A percentile compares a stretch with the other conserved stretches of the same genome.
Conservation (phyloP, 2,113 vertebrate species). For the Menura novaehollandiae region DNA sequence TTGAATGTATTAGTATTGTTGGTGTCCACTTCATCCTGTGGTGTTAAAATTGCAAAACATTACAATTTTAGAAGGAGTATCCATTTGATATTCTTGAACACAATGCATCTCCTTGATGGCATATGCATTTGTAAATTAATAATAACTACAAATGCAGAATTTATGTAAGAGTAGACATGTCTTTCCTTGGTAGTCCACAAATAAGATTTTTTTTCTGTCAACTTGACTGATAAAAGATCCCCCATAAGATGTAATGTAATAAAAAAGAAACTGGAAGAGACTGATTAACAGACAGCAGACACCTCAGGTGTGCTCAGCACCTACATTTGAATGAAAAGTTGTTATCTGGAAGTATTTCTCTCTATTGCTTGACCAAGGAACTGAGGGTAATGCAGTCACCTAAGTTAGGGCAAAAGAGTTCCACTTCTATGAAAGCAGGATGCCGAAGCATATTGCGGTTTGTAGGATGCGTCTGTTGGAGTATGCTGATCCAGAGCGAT, state of each 20-base stretch:
- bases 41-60: background rate
- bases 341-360: background rate
- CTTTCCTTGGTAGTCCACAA: background rate
- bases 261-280: background rate
- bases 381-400: background rate
- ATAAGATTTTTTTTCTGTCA: background rate
- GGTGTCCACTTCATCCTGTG: background rate
- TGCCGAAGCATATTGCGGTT: background rate
- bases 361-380: background rate
- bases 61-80: background rate
- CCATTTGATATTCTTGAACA: background rate
- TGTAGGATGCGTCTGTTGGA: background rate
- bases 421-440: background rate
- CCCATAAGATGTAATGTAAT: background rate
- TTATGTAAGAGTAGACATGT: background rate
- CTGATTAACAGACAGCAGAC: background rate
- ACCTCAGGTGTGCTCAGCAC: background rate
- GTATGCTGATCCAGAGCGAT: background rate
- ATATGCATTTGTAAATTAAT: background rate
- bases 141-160: background rate
- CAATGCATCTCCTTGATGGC: background rate
- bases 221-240: background rate
- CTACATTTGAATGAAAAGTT: background rate
- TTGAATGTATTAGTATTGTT: background rate
- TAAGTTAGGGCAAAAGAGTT: background rate